Percentiles rank a stretch among this genome's conserved stretches.
Conservation (phyloP, 1,140 invertebrate genomes). For the Rhizoglyphus robini region DNA sequence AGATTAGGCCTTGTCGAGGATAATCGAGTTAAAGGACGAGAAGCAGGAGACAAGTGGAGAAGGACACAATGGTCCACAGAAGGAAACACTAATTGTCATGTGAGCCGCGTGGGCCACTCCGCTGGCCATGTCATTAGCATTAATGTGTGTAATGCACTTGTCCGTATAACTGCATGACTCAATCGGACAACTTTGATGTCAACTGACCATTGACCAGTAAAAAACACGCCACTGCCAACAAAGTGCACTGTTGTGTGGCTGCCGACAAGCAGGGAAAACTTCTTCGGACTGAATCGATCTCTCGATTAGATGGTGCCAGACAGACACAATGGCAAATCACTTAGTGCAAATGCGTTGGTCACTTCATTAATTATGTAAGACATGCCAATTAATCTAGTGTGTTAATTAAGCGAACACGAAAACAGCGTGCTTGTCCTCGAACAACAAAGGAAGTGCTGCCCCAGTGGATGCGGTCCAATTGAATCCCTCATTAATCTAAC, state of each 20-base stretch:
- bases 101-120: too few species aligned
- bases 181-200: too few species aligned
- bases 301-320: too few species aligned
- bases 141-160: too few species aligned
- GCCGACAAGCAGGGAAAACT: too few species aligned
- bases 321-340: too few species aligned
- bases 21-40: neutral
- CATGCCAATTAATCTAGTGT: slow-evolving; percentile 6
- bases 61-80: too few species aligned
- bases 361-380: slow-evolving; percentile 12
- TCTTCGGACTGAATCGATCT: too few species aligned
- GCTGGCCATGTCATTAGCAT: neutral
- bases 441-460: neutral
- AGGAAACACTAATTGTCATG: neutral
- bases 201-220: too few species aligned
- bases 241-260: too few species aligned
- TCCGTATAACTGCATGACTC: too few species aligned
- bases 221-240: too few species aligned
- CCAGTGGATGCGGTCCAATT: neutral
- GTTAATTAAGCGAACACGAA: slow-evolving; percentile 8
- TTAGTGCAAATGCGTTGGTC: neutral
- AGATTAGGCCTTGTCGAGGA: slow-evolving; percentile 5
- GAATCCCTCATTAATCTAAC: neutral
- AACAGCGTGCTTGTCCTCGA: neutral
- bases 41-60: neutral